Evolutionary conservation across 2,113 vertebrate species (phyloP), one percentile per base, ranked within the genome.

Genomic region (Lophotis ruficrista): DNA sequence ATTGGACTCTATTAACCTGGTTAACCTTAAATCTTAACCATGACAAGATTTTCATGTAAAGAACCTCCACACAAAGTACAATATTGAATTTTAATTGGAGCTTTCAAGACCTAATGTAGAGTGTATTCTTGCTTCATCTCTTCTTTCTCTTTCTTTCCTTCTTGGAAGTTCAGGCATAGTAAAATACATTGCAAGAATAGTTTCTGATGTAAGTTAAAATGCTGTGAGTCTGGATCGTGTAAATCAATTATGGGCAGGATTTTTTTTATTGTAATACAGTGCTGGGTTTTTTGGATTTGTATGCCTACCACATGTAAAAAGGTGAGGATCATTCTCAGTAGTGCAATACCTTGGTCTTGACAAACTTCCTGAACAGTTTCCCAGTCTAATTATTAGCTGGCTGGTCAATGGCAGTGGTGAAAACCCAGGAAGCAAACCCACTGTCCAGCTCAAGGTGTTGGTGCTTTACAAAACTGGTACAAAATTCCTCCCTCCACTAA

Each of bases 71-170:
- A 85, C 54, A n/a, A 85, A 95, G 70, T 94, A 71, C 53, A 70
- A 77, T 93, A 94, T 75, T 97, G 96, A 97, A 96, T 97, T 97
- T 96, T 98, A 97, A 97, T 97, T 96, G 96, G 92, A 87, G 70
- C 69, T 83, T 98, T 96, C 43, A 87, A 94, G 76, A 60, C 58
- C 23, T 94, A 50, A 56, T 53, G 48, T 88, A 38, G 56, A 79
- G 51, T 82, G n/a, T 78, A 57, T 90, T 96, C 47, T 86, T 43
- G 33, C 35, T 53, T 89, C 5, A 21, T n/a, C 20, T 28, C 33
- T 23, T 30, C 18, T 87, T 80, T 81, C 61, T 87, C 81, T 83
- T 51, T 70, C 65, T 80, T 10, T 45, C 3, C 16, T 79, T 45
- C 37, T 79, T 80, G 58, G 31, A 86, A 85, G 54, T 71, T 58